These are phyloP conservation scores for Diloba caeruleocephala DNA, from an alignment of 2,888 invertebrate genomes.

Conservation along the genomic window DNA sequence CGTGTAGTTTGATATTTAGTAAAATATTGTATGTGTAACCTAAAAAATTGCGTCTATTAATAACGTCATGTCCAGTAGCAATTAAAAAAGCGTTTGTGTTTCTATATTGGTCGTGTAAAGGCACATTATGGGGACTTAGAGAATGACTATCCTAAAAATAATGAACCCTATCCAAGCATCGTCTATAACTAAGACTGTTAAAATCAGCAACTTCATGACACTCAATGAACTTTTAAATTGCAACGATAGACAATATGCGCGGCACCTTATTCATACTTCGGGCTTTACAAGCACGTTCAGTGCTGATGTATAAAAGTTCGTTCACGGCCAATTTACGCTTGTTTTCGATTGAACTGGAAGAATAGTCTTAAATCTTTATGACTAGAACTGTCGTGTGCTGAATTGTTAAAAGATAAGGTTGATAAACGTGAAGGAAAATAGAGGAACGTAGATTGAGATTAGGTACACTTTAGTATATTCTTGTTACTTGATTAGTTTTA, in stretches of 20 bases:
- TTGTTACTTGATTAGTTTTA: too few species aligned
- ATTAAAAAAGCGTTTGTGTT: too few species aligned
- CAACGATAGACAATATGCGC: constrained; percentile 11
- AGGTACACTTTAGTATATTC: too few species aligned
- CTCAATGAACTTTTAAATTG: constrained; percentile 8
- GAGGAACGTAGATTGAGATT: constrained; percentile 1
- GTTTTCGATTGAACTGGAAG: constrained; percentile 61
- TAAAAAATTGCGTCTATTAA: too few species aligned
- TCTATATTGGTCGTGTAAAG: too few species aligned
- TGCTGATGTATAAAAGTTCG: constrained; percentile 63
- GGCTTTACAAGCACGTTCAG: constrained; percentile 66
- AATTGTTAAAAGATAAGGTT: constrained; percentile 46
- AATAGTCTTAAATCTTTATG: constrained; percentile 56
- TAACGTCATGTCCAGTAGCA: too few species aligned
- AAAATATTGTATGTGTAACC: too few species aligned
- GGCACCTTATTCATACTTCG: constrained; percentile 31
- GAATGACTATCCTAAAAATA: too few species aligned
- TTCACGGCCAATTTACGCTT: constrained; percentile 72
- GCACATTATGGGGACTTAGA: too few species aligned
- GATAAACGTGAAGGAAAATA: constrained; percentile 17
- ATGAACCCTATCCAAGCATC: too few species aligned
- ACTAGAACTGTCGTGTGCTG: constrained; percentile 56
- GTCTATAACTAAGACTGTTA: too few species aligned
- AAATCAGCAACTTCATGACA: constrained; percentile 1
- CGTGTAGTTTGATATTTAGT: constrained; percentile 29